Evolutionary conservation across 2,113 vertebrate genomes (phyloP).

Genomic region (Sorex fumeus): DNA sequence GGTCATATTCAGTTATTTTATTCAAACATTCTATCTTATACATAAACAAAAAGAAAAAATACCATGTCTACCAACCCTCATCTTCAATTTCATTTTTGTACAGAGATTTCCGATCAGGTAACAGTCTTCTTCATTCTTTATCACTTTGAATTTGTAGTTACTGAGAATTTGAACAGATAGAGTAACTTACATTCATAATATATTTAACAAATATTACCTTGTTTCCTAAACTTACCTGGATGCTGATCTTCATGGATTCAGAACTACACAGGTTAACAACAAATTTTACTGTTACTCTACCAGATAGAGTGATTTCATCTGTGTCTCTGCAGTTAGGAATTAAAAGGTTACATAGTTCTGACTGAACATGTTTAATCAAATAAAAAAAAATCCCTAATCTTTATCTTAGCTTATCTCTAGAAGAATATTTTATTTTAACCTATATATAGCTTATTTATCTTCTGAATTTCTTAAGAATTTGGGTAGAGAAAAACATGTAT

Average conservation of each 20-base stretch:
- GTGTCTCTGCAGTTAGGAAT: neutral
- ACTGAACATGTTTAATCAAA: neutral
- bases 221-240: neutral
- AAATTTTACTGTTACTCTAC: no score
- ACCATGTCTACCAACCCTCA: no score
- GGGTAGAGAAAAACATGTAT: neutral
- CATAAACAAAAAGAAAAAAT: no score
- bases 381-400: neutral
- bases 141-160: neutral
- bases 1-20: no score
- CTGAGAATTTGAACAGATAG: neutral
- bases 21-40: no score
- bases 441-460: conserved; percentile 1
- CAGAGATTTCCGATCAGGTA: no score
- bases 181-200: neutral
- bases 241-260: neutral
- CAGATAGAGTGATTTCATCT: neutral
- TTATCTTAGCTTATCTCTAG: neutral
- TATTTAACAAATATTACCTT: neutral
- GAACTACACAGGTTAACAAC: neutral
- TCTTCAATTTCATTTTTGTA: no score
- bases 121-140: no score
- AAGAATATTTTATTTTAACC: neutral
- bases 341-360: neutral
- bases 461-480: neutral